A percentile compares a stretch with the other conserved stretches of the same genome.
Evolutionary conservation across 2,888 invertebrate genomes (phyloP).

Genomic region (Ornithoptera alexandrae): DNA sequence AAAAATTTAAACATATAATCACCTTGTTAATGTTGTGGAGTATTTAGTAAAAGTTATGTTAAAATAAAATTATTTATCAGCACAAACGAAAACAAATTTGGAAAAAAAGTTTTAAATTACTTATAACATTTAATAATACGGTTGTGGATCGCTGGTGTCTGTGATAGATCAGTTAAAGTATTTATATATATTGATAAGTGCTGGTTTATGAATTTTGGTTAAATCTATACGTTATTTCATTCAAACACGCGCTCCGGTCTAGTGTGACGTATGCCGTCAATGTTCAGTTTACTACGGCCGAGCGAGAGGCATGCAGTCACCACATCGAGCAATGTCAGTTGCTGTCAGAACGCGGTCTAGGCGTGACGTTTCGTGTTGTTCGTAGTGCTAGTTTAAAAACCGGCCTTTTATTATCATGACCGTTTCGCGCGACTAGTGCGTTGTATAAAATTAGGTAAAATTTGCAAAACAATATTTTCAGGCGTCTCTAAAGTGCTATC

Average conservation of each 20-base stretch:
- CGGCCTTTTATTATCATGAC: constrained; percentile 21
- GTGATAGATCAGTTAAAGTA: no score
- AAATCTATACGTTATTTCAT: constrained; percentile 50
- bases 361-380: constrained; percentile 49
- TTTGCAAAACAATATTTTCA: constrained; percentile 4
- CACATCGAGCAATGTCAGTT: constrained; percentile 50
- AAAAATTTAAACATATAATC: no score
- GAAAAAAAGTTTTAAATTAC: no score
- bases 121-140: no score
- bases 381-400: constrained; percentile 28
- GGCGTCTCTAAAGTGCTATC: constrained; percentile 13
- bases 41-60: no score
- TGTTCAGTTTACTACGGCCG: constrained; percentile 49
- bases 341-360: constrained; percentile 55
- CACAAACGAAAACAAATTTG: no score
- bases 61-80: no score
- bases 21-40: no score
- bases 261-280: constrained; percentile 68
- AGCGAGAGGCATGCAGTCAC: constrained; percentile 39
- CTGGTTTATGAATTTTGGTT: background rate
- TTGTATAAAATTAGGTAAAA: constrained; percentile 26
- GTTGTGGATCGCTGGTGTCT: no score
- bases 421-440: constrained; percentile 17
- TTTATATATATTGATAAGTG: background rate
- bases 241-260: constrained; percentile 58